phyloP scores from a whole-genome alignment of 37 sponge, comb jelly and placozoan species.

The Halisarca cf. caerulea region DNA sequence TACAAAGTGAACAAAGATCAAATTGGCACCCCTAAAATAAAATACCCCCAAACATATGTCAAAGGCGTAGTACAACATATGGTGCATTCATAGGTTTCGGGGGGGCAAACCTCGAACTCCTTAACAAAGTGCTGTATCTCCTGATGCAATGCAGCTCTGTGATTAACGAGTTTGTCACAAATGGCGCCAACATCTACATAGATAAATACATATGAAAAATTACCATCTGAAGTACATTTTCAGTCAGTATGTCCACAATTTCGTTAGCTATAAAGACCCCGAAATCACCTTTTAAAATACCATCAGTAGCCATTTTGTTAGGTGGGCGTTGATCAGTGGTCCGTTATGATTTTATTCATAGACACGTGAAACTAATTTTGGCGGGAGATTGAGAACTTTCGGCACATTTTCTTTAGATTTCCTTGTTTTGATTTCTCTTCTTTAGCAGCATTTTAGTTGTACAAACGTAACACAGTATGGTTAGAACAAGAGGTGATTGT shows the following conservation, averaged over 20 bases:
- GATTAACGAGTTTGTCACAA: slow-evolving; percentile 68
- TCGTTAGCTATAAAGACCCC: not conserved
- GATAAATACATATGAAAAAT: no score
- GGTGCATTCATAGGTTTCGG: no score
- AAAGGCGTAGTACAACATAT: no score
- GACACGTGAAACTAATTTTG: not conserved
- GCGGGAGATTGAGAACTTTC: slow-evolving; percentile 13
- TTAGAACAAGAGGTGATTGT: slow-evolving; percentile 10
- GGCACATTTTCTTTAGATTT: no score
- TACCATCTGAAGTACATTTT: no score
- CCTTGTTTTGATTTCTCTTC: no score
- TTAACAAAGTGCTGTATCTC: slow-evolving; percentile 75
- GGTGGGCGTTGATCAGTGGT: not conserved
- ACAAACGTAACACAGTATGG: not conserved
- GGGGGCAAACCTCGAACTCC: slow-evolving; percentile 71
- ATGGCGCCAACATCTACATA: slow-evolving; percentile 54
- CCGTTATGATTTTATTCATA: no score
- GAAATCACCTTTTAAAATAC: slow-evolving; percentile 35
- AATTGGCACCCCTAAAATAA: no score
- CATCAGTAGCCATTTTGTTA: slow-evolving; percentile 57
- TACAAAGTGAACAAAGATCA: no score
- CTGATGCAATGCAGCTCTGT: slow-evolving; percentile 64
- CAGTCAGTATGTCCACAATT: no score
- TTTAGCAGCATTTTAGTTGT: not conserved
- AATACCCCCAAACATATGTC: no score